Conservation (phyloP, 1,140 invertebrate genomes). For the Ooceraea biroi region DNA sequence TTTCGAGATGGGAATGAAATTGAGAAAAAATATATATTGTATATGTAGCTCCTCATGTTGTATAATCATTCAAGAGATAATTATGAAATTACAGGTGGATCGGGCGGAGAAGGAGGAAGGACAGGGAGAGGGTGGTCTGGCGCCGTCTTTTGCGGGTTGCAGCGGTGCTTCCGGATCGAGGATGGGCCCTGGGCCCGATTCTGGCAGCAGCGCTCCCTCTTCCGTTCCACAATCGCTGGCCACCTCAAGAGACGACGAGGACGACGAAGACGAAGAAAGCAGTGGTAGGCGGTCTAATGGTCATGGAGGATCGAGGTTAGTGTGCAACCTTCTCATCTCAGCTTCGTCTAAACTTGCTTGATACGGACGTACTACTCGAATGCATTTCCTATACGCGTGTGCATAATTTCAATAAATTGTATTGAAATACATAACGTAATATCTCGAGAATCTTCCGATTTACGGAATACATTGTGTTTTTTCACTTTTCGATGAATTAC, state of each 20-base stretch:
- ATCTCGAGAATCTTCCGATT: not conserved
- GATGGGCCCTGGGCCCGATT: constrained; percentile 84
- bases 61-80: too few relatives aligned
- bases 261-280: constrained; percentile 85
- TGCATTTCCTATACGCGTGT: too few relatives aligned
- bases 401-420: not conserved
- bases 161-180: constrained; percentile 82
- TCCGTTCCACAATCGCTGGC: constrained; percentile 84
- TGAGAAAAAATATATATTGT: too few relatives aligned
- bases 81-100: constrained; percentile 80
- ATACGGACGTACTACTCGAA: too few relatives aligned
- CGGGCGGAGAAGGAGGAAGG: constrained; percentile 84
- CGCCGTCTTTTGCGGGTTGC: constrained; percentile 75
- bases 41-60: too few relatives aligned
- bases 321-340: constrained; percentile 2
- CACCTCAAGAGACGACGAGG: constrained; percentile 84
- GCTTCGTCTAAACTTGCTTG: not conserved
- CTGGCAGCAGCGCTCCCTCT: constrained; percentile 84
- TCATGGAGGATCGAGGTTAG: constrained; percentile 81
- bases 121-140: constrained; percentile 82
- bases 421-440: not conserved
- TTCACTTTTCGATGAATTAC: constrained; percentile 1
- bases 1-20: too few relatives aligned
- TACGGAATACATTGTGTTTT: not conserved
- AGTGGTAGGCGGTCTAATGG: constrained; percentile 82